These are phyloP conservation scores for Cyclophora albipunctata DNA, from an alignment of 2,888 invertebrate genomes.

Conservation along the genomic window DNA sequence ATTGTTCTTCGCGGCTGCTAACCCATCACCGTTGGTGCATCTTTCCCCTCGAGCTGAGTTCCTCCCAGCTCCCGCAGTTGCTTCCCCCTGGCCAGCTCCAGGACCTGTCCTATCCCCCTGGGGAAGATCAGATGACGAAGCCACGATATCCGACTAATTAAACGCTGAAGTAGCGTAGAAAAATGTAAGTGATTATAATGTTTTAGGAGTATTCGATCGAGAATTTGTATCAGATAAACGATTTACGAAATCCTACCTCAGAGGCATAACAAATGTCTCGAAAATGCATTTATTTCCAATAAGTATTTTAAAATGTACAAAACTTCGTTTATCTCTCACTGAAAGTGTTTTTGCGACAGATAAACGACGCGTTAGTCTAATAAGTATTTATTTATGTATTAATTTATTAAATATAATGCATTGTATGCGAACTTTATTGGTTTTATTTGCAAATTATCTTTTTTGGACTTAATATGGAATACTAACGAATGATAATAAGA, in stretches of 20 bases:
- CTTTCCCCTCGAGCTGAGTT: slow-evolving; percentile 61
- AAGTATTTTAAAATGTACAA: neutral
- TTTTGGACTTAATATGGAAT: too few species aligned
- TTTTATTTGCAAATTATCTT: too few species aligned
- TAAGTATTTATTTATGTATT: slow-evolving; percentile 23
- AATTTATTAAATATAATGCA: slow-evolving; percentile 3
- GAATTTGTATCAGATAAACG: neutral
- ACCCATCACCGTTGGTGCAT: slow-evolving; percentile 59
- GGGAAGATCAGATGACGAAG: slow-evolving; percentile 63
- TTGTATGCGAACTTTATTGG: too few species aligned
- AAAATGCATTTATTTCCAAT: too few species aligned
- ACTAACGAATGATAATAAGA: too few species aligned
- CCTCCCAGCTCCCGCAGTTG: slow-evolving; percentile 52
- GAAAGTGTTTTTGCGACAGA: slow-evolving; percentile 41
- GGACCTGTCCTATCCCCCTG: slow-evolving; percentile 61
- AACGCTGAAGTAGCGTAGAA: too few species aligned
- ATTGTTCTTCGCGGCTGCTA: slow-evolving; percentile 47
- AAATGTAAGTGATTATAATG: too few species aligned
- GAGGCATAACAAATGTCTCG: too few species aligned
- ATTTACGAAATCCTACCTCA: neutral
- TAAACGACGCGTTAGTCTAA: slow-evolving; percentile 40
- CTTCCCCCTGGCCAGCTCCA: slow-evolving; percentile 58
- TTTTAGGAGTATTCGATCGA: neutral
- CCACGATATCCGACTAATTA: slow-evolving; percentile 49
- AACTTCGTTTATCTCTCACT: slow-evolving; percentile 55